Evolutionary conservation across 1,140 invertebrate species (phyloP).

Genomic region (Brachionus rotundiformis): DNA sequence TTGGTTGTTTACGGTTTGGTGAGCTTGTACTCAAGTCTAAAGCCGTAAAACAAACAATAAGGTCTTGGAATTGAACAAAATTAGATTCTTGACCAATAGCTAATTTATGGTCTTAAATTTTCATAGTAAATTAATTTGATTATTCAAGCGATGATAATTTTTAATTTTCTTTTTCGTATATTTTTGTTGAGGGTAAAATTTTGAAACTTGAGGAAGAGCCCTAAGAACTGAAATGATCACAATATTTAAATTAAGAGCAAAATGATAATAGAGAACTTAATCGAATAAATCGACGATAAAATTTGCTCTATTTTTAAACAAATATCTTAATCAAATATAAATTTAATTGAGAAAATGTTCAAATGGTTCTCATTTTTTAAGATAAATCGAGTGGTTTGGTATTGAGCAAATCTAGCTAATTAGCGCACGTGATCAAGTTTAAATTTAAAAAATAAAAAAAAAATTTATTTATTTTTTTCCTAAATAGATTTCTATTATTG

Average conservation of each 20-base stretch:
- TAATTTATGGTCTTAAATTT: background rate
- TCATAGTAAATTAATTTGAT: slow-evolving; percentile 24
- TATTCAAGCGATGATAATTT: slow-evolving; percentile 48
- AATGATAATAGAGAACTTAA: slow-evolving; percentile 35
- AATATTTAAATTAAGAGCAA: background rate
- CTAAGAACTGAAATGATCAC: slow-evolving; percentile 18
- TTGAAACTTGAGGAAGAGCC: background rate
- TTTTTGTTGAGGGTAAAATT: background rate
- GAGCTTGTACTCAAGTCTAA: background rate
- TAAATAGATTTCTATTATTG: background rate
- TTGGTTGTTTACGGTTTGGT: background rate
- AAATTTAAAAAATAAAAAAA: background rate
- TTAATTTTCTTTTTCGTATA: background rate
- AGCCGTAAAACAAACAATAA: background rate
- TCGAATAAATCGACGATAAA: slow-evolving; percentile 32
- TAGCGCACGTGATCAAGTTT: background rate
- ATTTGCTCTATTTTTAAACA: slow-evolving; percentile 26
- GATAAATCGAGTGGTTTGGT: background rate
- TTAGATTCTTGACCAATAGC: background rate
- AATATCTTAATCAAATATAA: slow-evolving; percentile 4
- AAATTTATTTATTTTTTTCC: background rate
- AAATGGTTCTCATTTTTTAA: background rate
- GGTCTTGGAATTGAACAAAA: background rate
- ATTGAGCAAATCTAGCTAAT: background rate
- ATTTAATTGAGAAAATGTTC: background rate